A percentile compares a stretch with the other conserved stretches of the same genome.
Conservation (phyloP, 2,888 invertebrate species). For the Drosophila fungiperda region DNA sequence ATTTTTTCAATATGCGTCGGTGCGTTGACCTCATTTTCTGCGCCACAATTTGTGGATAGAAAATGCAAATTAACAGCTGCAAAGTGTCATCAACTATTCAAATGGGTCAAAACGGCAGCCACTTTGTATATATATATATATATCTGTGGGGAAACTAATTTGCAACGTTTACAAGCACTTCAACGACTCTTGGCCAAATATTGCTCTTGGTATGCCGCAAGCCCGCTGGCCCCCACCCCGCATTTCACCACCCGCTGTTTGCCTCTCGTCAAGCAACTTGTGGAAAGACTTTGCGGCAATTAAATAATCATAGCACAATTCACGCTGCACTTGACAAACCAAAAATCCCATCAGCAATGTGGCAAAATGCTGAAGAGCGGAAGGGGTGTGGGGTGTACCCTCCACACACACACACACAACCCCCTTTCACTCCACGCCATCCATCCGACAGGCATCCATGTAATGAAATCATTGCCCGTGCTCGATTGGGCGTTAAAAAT, state of each 20-base stretch:
- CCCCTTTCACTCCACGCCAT: not conserved
- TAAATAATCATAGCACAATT: slow-evolving; percentile 78
- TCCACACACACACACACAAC: not conserved
- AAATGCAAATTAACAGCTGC: slow-evolving; percentile 3
- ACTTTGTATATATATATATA: not conserved
- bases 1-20: not conserved
- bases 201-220: slow-evolving; percentile 17
- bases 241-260: not conserved
- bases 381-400: no score
- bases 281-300: slow-evolving; percentile 55
- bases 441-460: slow-evolving; percentile 5
- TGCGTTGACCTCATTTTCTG: not conserved
- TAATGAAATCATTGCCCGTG: slow-evolving; percentile 72
- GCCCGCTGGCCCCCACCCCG: not conserved
- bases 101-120: slow-evolving; percentile 24
- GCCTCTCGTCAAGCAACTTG: not conserved
- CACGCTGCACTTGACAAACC: slow-evolving; percentile 51
- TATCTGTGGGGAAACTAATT: slow-evolving; percentile 59
- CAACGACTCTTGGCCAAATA: slow-evolving; percentile 55
- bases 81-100: slow-evolving; percentile 29
- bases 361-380: slow-evolving; percentile 11
- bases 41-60: slow-evolving; percentile 1
- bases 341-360: slow-evolving; percentile 29
- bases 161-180: slow-evolving; percentile 70
- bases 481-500: slow-evolving; percentile 76